Percentiles rank a stretch among this genome's conserved stretches.
Evolutionary conservation across 30 jellyfish, hydroid and myxozoan species (phyloP).

Genomic region (Chrysaora quinquecirrha): DNA sequence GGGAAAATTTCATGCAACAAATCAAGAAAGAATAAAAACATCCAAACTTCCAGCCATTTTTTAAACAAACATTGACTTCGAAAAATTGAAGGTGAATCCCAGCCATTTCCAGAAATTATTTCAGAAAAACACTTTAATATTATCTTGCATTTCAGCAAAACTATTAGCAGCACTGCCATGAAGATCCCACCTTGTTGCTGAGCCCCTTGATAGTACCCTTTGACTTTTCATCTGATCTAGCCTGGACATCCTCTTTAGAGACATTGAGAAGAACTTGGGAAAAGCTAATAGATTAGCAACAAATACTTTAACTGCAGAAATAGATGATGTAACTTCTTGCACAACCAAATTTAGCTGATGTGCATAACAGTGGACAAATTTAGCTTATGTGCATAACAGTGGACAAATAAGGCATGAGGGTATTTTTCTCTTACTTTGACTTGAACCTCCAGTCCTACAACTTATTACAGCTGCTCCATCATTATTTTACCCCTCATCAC

Average conservation of each 20-base stretch:
- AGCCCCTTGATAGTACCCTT: not conserved
- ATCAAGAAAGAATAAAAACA: not conserved
- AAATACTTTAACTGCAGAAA: slow-evolving; percentile 4
- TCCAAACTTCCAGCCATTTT: not conserved
- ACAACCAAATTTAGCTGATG: slow-evolving; percentile 43
- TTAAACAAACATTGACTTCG: not conserved
- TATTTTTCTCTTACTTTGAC: slow-evolving; percentile 2
- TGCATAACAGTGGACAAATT: slow-evolving; percentile 71
- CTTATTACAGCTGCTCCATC: slow-evolving; percentile 57
- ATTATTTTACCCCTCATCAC: no score
- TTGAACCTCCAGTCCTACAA: slow-evolving; percentile 35
- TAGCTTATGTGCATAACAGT: no score
- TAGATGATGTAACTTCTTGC: slow-evolving; percentile 23
- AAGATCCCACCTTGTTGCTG: no score
- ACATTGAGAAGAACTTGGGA: slow-evolving; percentile 35
- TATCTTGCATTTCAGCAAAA: not conserved
- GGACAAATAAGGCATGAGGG: slow-evolving; percentile 44
- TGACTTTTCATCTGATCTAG: slow-evolving; percentile 11
- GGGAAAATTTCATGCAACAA: not conserved
- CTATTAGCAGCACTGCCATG: not conserved
- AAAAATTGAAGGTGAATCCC: not conserved
- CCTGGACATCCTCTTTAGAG: slow-evolving; percentile 35
- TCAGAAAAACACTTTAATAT: not conserved
- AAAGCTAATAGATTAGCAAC: slow-evolving; percentile 41
- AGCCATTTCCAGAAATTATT: no score